Evolutionary conservation across 1,140 invertebrate genomes (phyloP), one percentile per base, ranked within the genome.

Genomic region (Bombus waltoni): DNA sequence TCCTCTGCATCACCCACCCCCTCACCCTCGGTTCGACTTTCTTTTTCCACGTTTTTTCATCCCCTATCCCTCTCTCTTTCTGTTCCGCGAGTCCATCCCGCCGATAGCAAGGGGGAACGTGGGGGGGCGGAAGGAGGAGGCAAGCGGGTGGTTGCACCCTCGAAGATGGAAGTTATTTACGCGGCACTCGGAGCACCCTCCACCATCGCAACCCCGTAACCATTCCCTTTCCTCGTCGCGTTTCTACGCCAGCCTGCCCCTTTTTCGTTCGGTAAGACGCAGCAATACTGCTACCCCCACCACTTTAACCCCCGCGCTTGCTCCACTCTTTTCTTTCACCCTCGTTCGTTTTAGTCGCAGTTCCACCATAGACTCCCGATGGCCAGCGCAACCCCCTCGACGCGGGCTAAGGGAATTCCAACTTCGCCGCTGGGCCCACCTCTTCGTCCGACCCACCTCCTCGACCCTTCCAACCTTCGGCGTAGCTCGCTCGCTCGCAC

Each of bases 121-220:
- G 28, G 28, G 28, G 59, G 3, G 28, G n/a, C 3, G n/a, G 35
- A 18, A 35, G 74, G 53, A 11, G 28, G 76, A 40, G 38, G 22
- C 38, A 35, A 47, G 88, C 62, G 79, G 79, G 79, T 73, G 88
- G 89, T 84, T 87, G 91, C 87, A 90, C 87, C 88, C 91, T 88
- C 83, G 85, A 92, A 92, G 92, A 93, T 92, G 92, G 92, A 89
- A 93, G 91, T 92, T 93, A 92, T 93, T 93, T 92, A 92, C 90
- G 88, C 90, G 85, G 83, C 79, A 91, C 85, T 90, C 85, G 87
- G 88, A 90, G 80, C 87, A 85, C 88, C 84, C 85, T 91, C 80
- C 80, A 85, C 81, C 88, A 87, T 90, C 86, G 89, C 86, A 86
- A 89, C 84, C 79, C 87, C 88, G 85, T 81, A 89, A 87, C 86